Base-by-base conservation (phyloP, 2,888 invertebrate species). In the Frankliniella intonsa region DNA sequence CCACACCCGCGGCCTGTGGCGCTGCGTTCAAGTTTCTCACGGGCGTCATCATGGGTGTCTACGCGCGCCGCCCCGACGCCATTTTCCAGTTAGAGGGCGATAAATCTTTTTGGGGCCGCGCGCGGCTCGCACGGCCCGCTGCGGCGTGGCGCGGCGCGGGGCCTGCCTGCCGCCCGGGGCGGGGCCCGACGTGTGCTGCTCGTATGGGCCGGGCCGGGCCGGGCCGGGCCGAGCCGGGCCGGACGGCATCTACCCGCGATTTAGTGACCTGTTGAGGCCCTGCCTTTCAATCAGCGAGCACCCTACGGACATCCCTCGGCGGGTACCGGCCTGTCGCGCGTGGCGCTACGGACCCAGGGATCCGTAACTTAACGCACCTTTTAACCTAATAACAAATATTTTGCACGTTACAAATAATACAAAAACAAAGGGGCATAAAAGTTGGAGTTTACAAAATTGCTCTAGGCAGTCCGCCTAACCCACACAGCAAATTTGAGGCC, bases 51-150 rank as follows among this genome's bases (percentile, higher is more conserved):
- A 62, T 62, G 62, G 62, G 62, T 76, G 22, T 76, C 22, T 12
- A 22, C 12, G 69, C 22, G 69, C 12, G 69, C 22, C 69, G 69
- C 25, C 17, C 17, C 69, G 69, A 22, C 69, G 69, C 69, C 69
- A 81, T 69, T 82, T 50, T 81, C 82, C 82, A 83, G 82, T 84
- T 84, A 83, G 83, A 84, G 82, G 81, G 83, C 83, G 27, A 84
- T 84, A 84, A 83, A 83, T 83, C 82, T 80, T 17, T 62, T 62
- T 62, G 14, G 55, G 55, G 55, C 55, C 55, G 62, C 62, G 7
- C 55, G 55, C 17, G 62, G 62, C 62, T 0, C 12, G 55, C 17
- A 17, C 14, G 62, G 5, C 62, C 14, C 17, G 55, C 14, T 17
- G 55, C 7, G 62, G 62, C 62, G 11, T 0, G 62, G 62, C 17